Percentiles rank a stretch among this genome's conserved stretches.
phyloP scores from a whole-genome alignment of 2,113 vertebrate genomes.

The Nerophis lumbriciformis region DNA sequence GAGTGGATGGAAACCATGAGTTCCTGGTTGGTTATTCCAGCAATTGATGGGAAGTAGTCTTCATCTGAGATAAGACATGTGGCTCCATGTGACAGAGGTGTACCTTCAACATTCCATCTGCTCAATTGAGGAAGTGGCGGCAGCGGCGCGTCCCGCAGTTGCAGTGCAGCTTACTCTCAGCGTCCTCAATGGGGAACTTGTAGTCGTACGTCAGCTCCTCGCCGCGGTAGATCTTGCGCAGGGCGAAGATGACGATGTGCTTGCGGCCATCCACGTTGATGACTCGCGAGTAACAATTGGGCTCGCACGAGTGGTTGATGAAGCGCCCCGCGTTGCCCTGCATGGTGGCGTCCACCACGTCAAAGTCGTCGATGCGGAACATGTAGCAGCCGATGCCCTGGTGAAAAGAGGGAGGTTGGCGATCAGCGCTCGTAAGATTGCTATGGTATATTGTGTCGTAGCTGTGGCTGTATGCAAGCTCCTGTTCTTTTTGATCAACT shows the following conservation, averaged over 20 bases:
- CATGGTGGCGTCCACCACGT: conserved; percentile 90
- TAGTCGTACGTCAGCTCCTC: conserved; percentile 93
- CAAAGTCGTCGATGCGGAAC: conserved; percentile 92
- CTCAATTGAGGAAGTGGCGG: conserved; percentile 82
- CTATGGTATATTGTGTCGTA: no score
- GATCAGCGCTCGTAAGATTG: not conserved
- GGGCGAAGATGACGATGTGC: conserved; percentile 88
- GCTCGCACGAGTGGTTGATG: conserved; percentile 93
- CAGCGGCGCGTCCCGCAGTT: conserved; percentile 85
- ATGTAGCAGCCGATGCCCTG: conserved; percentile 94
- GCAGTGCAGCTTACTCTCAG: conserved; percentile 84
- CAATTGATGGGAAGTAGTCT: not conserved
- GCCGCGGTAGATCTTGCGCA: conserved; percentile 84
- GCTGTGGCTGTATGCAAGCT: no score
- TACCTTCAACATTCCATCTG: not conserved
- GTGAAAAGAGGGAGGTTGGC: not conserved
- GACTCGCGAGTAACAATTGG: conserved; percentile 89
- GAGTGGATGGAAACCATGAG: not conserved
- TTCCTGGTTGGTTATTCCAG: not conserved
- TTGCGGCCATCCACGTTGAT: conserved; percentile 90
- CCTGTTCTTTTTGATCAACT: no score
- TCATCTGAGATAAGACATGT: no score
- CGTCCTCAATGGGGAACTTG: conserved; percentile 91
- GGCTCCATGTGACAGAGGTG: not conserved
- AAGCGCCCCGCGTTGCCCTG: conserved; percentile 88